Evolutionary conservation across 2,797 vertebrate genomes (phyloP).

Genomic region (Florisuga fusca): DNA sequence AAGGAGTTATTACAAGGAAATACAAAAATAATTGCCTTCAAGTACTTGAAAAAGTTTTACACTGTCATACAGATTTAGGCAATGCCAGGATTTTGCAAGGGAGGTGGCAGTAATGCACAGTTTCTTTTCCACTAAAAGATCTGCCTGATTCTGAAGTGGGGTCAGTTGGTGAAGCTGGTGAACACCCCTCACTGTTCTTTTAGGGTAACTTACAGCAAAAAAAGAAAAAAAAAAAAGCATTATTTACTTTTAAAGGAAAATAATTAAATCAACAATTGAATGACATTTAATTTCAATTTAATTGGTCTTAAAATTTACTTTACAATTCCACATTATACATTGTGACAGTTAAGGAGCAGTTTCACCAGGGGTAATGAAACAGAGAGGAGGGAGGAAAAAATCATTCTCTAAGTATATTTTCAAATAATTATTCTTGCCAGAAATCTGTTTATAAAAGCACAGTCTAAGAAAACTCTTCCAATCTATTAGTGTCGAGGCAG

Average conservation of each 20-base stretch:
- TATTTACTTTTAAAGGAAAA: background rate
- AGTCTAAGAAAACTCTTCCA: background rate
- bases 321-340: background rate
- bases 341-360: background rate
- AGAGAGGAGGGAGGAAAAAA: background rate
- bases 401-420: background rate
- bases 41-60: background rate
- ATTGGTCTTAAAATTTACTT: background rate
- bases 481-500: background rate
- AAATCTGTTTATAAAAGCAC: background rate
- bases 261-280: background rate
- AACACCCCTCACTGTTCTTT: background rate
- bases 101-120: background rate
- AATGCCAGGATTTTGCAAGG: background rate
- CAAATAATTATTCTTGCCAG: background rate
- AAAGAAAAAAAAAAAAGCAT: background rate
- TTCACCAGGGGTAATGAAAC: background rate
- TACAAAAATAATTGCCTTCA: background rate
- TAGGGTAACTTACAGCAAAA: background rate
- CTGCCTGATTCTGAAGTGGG: background rate
- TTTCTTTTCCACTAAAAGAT: background rate
- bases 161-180: background rate
- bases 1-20: background rate
- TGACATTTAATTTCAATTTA: background rate
- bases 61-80: background rate